Evolutionary conservation across 2,888 invertebrate genomes (phyloP).

Genomic region (Orthosia incerta): DNA sequence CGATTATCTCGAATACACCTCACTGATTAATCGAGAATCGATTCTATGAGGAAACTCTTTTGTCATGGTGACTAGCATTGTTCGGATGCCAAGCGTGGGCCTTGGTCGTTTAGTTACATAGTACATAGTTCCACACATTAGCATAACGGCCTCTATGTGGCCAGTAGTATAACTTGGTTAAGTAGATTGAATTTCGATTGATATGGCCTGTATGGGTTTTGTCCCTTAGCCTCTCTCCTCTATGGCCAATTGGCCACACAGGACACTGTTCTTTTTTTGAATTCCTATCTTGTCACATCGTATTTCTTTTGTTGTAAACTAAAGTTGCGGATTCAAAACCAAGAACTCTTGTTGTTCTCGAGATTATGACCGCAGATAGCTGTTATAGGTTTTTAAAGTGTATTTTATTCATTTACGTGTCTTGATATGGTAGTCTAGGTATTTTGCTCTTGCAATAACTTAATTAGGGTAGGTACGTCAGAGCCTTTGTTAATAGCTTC

Average conservation of each 20-base stretch:
- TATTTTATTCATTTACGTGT: not conserved
- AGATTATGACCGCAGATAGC: not conserved
- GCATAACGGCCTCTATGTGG: constrained; percentile 22
- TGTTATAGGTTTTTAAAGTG: not conserved
- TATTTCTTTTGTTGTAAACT: not conserved
- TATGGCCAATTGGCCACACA: not conserved
- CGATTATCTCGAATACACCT: constrained; percentile 9
- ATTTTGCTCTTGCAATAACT: not conserved
- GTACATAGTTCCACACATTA: constrained; percentile 22
- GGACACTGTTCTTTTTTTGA: not conserved
- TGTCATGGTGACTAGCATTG: constrained; percentile 28
- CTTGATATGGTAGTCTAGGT: not conserved
- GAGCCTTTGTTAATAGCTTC: not conserved
- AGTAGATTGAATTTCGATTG: constrained; percentile 12
- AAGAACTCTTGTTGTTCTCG: not conserved
- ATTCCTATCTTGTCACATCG: not conserved
- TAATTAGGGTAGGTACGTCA: not conserved
- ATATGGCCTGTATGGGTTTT: not conserved
- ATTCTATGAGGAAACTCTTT: constrained; percentile 20
- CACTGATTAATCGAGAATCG: constrained; percentile 29
- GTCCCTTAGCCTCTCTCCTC: not conserved
- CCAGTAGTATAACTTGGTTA: constrained; percentile 5
- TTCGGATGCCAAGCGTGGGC: constrained; percentile 47
- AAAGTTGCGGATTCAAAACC: not conserved
- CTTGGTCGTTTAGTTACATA: constrained; percentile 35